Conservation (phyloP, 2,888 invertebrate species). For the Actias luna region DNA sequence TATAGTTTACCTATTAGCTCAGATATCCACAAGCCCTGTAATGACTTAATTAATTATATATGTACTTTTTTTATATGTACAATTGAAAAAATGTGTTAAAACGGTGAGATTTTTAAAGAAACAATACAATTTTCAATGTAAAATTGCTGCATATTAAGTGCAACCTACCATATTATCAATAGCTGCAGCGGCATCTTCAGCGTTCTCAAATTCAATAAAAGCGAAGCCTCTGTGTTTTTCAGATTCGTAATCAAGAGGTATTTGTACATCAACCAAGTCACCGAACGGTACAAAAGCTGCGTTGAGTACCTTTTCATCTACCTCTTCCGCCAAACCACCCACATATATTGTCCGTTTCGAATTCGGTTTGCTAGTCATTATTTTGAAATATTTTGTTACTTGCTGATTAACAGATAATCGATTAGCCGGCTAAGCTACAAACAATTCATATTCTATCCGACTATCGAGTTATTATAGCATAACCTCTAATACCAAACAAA, state of each 20-base stretch:
- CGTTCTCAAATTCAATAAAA: conserved; percentile 98
- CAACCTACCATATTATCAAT: conserved; percentile 98
- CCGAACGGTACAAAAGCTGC: conserved; percentile 99
- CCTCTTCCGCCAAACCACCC: conserved; percentile 96
- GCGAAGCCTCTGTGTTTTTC: conserved; percentile 99
- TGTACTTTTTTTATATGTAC: no score
- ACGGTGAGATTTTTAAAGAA: no score
- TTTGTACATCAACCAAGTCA: conserved; percentile 98
- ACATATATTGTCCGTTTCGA: conserved; percentile 92
- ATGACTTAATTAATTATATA: no score
- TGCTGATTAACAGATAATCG: not conserved
- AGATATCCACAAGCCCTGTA: no score
- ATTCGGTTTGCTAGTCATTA: conserved; percentile 81
- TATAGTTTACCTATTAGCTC: no score
- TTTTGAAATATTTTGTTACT: conserved; percentile 17
- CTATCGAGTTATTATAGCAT: no score
- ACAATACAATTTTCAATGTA: no score
- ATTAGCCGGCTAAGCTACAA: not conserved
- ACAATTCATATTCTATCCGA: no score
- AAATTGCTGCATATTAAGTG: no score
- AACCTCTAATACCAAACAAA: not conserved
- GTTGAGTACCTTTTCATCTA: conserved; percentile 96
- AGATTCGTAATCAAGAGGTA: conserved; percentile 98
- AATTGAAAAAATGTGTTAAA: no score
- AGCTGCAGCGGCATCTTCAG: conserved; percentile 99